These are phyloP conservation scores for Deroptyus accipitrinus DNA, from an alignment of 2,113 vertebrate species.

Conservation along the genomic window DNA sequence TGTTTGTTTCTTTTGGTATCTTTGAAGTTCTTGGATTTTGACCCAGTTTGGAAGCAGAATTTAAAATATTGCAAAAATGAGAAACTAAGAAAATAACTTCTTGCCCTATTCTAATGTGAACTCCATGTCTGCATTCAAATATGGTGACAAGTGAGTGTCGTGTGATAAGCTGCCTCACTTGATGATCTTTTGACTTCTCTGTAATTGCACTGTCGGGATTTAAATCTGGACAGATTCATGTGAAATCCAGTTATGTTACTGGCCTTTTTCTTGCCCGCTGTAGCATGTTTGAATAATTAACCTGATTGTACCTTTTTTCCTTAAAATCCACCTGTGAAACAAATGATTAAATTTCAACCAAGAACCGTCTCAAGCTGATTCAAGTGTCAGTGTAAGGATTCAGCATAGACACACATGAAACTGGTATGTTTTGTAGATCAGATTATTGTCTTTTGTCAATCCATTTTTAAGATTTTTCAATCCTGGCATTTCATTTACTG, in stretches of 20 bases:
- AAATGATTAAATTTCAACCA: background rate
- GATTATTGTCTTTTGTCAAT: background rate
- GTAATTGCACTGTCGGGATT: background rate
- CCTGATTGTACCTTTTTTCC: background rate
- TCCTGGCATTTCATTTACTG: background rate
- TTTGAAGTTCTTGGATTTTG: background rate
- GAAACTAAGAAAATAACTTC: background rate
- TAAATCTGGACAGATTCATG: background rate
- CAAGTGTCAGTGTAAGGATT: background rate
- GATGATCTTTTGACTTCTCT: background rate
- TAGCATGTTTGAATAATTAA: background rate
- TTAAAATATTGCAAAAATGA: background rate
- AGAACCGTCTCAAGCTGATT: background rate
- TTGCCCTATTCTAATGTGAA: background rate
- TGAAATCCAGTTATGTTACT: background rate
- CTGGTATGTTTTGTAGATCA: background rate
- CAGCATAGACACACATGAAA: background rate
- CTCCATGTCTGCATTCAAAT: rapidly evolving
- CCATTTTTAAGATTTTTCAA: background rate
- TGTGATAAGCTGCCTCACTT: background rate
- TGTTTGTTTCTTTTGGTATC: background rate
- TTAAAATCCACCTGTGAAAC: background rate
- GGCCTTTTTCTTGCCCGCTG: background rate
- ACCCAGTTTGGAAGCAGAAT: background rate
- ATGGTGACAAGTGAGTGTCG: background rate